Evolutionary conservation across 2,888 invertebrate species (phyloP).

Genomic region (Pseudococcus jackbeardsleyi): DNA sequence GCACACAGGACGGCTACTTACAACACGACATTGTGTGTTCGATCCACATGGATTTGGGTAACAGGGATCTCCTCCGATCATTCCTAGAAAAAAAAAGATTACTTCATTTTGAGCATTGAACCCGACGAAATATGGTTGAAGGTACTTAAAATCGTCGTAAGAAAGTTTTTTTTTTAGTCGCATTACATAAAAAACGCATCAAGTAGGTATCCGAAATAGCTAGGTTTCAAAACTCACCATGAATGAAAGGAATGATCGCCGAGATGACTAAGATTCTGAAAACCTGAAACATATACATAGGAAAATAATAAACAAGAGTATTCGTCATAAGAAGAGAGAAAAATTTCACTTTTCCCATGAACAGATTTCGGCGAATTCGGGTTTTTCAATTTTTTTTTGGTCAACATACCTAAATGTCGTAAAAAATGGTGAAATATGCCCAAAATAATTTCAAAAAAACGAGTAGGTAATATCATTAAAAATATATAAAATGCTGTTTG

Average conservation of each 20-base stretch:
- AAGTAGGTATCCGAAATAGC: neutral
- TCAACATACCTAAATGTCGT: too few relatives aligned
- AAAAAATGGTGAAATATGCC: too few relatives aligned
- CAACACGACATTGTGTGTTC: constrained; percentile 85
- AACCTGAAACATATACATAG: constrained; percentile 42
- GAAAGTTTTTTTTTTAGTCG: neutral
- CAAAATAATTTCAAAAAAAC: too few relatives aligned
- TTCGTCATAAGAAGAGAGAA: too few relatives aligned
- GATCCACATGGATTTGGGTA: constrained; percentile 87
- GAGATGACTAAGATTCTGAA: constrained; percentile 25
- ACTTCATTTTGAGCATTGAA: neutral
- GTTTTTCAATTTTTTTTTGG: too few relatives aligned
- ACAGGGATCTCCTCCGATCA: constrained; percentile 76
- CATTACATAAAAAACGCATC: neutral
- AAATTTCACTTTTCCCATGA: too few relatives aligned
- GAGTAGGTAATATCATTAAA: too few relatives aligned
- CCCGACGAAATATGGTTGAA: neutral
- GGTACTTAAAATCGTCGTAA: neutral
- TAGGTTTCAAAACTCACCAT: constrained; percentile 9
- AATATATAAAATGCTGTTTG: too few relatives aligned
- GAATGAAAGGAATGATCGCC: constrained; percentile 34
- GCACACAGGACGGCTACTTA: constrained; percentile 88
- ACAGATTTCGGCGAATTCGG: too few relatives aligned
- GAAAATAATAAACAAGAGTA: too few relatives aligned
- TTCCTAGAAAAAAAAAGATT: constrained; percentile 56